These are phyloP conservation scores for Mirza zaza DNA, from an alignment of 2,113 vertebrate species.

Conservation along the genomic window DNA sequence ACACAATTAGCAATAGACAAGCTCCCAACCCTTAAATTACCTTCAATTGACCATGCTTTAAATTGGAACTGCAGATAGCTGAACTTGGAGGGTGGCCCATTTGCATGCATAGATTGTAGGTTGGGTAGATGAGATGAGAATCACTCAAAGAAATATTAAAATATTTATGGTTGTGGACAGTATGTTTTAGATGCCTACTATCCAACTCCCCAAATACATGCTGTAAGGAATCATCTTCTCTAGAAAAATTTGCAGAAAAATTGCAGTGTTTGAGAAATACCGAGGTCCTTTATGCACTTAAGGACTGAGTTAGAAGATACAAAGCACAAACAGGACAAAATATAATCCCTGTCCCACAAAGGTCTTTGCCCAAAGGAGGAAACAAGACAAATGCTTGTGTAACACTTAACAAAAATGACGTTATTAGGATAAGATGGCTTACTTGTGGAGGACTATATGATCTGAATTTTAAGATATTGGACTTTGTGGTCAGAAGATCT, in stretches of 20 bases:
- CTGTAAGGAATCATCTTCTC: neutral
- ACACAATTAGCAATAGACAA: neutral
- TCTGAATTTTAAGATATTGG: neutral
- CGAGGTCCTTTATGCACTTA: neutral
- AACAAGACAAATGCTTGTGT: neutral
- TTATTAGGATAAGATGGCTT: neutral
- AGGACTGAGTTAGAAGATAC: neutral
- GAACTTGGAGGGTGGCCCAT: neutral
- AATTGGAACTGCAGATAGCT: neutral
- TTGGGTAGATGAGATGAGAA: neutral
- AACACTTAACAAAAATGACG: neutral
- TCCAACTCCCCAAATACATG: neutral
- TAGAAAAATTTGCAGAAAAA: neutral
- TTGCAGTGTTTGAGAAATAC: neutral
- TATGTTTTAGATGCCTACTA: neutral
- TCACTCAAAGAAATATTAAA: neutral
- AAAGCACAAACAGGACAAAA: neutral
- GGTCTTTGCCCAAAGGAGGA: neutral
- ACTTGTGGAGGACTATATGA: neutral
- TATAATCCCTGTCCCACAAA: neutral
- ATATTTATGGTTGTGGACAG: neutral
- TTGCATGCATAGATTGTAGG: neutral
- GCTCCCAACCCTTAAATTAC: neutral
- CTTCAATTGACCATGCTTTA: neutral
- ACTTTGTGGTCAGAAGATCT: neutral